Percentiles rank a stretch among this genome's conserved stretches.
These are phyloP conservation scores for Hirtodrosophila cameraria DNA, from an alignment of 2,888 invertebrate genomes.

Conservation along the genomic window DNA sequence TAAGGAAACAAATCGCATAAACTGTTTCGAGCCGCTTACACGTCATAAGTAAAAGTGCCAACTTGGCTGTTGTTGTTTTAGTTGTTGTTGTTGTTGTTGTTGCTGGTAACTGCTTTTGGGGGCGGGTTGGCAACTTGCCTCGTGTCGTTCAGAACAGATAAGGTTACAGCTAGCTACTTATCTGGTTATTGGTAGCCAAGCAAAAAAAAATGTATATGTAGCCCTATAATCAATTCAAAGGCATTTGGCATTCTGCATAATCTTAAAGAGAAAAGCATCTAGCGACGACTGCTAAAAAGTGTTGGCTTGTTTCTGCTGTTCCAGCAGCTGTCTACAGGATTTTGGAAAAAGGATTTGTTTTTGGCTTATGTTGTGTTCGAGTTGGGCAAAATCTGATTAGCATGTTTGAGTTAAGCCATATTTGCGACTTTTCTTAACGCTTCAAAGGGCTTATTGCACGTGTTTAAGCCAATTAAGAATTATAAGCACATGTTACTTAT, in stretches of 20 bases:
- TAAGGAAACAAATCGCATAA: conserved; percentile 77
- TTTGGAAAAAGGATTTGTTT: neutral
- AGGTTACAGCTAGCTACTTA: conserved; percentile 48
- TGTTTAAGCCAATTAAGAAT: too few relatives aligned
- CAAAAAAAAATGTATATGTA: conserved; percentile 23
- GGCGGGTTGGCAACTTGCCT: conserved; percentile 32
- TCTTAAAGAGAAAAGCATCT: conserved; percentile 24
- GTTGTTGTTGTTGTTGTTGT: conserved; percentile 3
- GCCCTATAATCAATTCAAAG: conserved; percentile 49
- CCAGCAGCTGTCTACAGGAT: conserved; percentile 1
- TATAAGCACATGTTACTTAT: too few relatives aligned
- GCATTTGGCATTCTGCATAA: conserved; percentile 33
- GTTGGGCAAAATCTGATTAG: neutral
- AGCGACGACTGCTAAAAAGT: conserved; percentile 27
- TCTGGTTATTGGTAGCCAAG: conserved; percentile 46
- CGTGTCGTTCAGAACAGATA: conserved; percentile 33
- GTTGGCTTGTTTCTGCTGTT: conserved; percentile 13
- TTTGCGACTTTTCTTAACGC: conserved; percentile 10
- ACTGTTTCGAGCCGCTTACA: conserved; percentile 76
- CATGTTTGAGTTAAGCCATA: neutral
- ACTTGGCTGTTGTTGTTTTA: conserved; percentile 13
- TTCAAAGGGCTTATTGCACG: conserved; percentile 1
- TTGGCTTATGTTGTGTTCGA: neutral
- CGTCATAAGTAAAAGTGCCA: conserved; percentile 71
- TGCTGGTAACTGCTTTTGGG: neutral